Evolutionary conservation across 1,140 invertebrate species (phyloP).

Genomic region (Diorhabda carinulata): DNA sequence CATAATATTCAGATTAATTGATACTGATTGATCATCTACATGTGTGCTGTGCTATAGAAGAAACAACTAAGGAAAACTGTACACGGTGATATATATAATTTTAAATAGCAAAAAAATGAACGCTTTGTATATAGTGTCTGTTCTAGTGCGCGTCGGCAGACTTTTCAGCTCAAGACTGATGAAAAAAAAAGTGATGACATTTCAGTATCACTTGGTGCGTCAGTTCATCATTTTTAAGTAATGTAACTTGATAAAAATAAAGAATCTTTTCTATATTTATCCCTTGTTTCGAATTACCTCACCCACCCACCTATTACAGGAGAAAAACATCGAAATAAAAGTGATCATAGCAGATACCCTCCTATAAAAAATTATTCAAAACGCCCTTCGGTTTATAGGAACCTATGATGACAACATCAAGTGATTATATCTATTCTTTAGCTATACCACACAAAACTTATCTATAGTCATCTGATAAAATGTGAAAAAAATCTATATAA

Average conservation of each 20-base stretch:
- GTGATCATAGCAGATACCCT: too few species aligned
- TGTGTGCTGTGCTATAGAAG: constrained; percentile 24
- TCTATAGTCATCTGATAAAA: too few species aligned
- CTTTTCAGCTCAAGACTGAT: constrained; percentile 36
- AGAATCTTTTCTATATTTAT: constrained; percentile 12
- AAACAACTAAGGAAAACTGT: constrained; percentile 31
- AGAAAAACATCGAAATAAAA: too few species aligned
- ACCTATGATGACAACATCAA: too few species aligned
- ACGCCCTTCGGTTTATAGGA: too few species aligned
- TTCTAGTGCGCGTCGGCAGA: constrained; percentile 27
- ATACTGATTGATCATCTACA: constrained; percentile 27
- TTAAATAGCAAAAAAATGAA: constrained; percentile 25
- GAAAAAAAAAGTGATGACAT: constrained; percentile 30
- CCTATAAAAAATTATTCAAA: too few species aligned
- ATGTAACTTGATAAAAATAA: constrained; percentile 15
- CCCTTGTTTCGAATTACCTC: too few species aligned
- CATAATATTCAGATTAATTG: constrained; percentile 29
- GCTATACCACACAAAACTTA: too few species aligned
- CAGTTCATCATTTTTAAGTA: constrained; percentile 14
- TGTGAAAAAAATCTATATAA: too few species aligned
- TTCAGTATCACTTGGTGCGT: constrained; percentile 24
- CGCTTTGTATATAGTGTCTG: constrained; percentile 34
- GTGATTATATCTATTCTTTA: too few species aligned
- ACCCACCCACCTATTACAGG: too few species aligned
- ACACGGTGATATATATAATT: constrained; percentile 23